Base-by-base conservation (phyloP, 2,797 vertebrate species). In the Bovichtus diacanthus region DNA sequence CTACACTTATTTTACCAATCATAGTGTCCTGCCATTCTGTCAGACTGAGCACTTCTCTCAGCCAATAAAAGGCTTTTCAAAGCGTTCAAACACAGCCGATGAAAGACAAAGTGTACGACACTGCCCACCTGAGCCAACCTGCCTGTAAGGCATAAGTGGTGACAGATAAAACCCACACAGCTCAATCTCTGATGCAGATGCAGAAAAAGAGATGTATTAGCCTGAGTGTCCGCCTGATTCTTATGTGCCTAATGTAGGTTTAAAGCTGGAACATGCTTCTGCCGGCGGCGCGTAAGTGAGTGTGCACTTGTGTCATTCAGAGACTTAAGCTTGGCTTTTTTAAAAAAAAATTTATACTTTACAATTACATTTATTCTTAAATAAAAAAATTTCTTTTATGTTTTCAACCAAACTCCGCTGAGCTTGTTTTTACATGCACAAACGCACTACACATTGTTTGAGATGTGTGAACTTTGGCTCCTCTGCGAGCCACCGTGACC, bases 161-260 rank as follows among this genome's bases (percentile, higher is more conserved):
- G 84, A 83, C 78, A 78, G 67, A 84, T 78, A 72, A 87, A 82
- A 67, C 74, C 82, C 85, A 84, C 87, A 82, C 59, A 74, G 54
- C 71, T 74, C 72, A 49, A 73, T 78, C 85, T 88, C 80, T 60
- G 55, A 80, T 70, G 58, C 47, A 36, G 25, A 78, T 23, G 21
- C 29, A 53, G 46, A 49, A 55, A 49, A 58, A 29, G 6, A 53
- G 34, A 7, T 1, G 44, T 61, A 70, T 58, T 41, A 60, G 41
- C 11, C 5, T 2, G 27, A 51, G 5, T 36, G 21, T 54, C 44
- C 36, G 51, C n/a, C 60, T 49, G 49, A 46, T 49, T 44, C 51
- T n/a, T 58, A 23, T 67, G 39, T 63, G 38, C 21, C 41, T 70
- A 41, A 44, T 27, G 44, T 41, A 18, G 23, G 5, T 76, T 74